These are phyloP conservation scores for Neolamprologus brichardi DNA, from an alignment of 2,113 vertebrate species.

Conservation along the genomic window DNA sequence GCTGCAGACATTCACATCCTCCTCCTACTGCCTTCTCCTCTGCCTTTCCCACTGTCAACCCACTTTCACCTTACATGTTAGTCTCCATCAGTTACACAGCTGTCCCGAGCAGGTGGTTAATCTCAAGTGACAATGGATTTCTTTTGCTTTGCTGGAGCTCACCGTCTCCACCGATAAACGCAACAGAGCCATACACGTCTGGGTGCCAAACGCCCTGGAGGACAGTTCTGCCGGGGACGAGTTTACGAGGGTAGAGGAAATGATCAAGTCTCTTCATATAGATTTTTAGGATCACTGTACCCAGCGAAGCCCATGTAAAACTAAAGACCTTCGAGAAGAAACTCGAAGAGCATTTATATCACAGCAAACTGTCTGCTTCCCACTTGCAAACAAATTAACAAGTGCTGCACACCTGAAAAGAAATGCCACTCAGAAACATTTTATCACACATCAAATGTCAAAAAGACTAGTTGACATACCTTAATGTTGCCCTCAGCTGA, in stretches of 20 bases:
- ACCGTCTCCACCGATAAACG: background rate
- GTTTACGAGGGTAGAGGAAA: background rate
- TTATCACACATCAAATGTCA: background rate
- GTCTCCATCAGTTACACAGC: background rate
- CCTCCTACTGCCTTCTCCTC: background rate
- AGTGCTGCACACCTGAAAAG: background rate
- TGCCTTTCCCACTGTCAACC: background rate
- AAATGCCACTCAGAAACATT: background rate
- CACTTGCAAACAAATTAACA: background rate
- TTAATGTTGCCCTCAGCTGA: slow-evolving; percentile 97
- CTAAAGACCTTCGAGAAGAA: background rate
- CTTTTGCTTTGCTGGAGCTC: background rate
- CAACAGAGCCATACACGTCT: background rate
- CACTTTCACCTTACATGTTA: background rate
- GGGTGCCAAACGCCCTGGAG: background rate
- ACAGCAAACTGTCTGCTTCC: background rate
- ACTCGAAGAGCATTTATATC: background rate
- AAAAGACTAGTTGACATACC: slow-evolving; percentile 64
- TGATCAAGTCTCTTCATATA: background rate
- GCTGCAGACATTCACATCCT: background rate
- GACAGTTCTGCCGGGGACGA: background rate
- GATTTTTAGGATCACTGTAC: background rate
- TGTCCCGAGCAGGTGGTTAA: slow-evolving; percentile 4
- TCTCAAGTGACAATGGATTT: background rate
- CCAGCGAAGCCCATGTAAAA: background rate